Evolutionary conservation across 2,797 vertebrate genomes (phyloP), one percentile per base, ranked within the genome.

Genomic region (Phylloscopus collybita): DNA sequence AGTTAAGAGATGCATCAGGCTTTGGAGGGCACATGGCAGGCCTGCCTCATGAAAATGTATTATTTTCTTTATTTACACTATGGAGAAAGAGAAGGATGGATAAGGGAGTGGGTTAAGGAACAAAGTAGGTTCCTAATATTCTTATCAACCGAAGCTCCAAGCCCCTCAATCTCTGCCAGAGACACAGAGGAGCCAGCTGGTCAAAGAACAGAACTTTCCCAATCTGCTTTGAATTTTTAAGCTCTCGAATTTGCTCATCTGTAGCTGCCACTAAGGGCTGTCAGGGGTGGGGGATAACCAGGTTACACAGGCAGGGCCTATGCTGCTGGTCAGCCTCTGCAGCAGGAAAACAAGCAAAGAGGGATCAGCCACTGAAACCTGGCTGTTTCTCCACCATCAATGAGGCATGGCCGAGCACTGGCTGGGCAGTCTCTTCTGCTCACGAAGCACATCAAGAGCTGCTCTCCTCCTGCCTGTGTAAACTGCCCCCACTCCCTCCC

Each of bases 21-120:
- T 69, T 79, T 60, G 62, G 72, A 69, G 66, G 49, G 36, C 45
- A 59, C 0, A 0, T 15, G 88, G 80, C 93, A 96, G 86, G 87
- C 72, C 75, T 96, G 96, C 87, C 96, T 95, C 11, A 9, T 49
- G 86, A 95, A 96, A 93, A 93, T 79, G 47, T 61, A 23, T 76
- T 88, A 61, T 64, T 93, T 95, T 84, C 83, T 38, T 61, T 70
- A 66, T 47, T 57, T 57, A 76, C 20, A 57, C 32, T 32, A 34
- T 3, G 9, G 60, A 82, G 74, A 78, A 90, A 85, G 34, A 65
- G 20, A n/a, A 82, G 25, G n/a, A 76, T 44, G 70, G 53, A 76
- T 61, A 78, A 90, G 27, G 38, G 71, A 88, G 30, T 8, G 27
- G 15, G n/a, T 76, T 64, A 85, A 70, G 30, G 70, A 76, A 90